Conservation (phyloP, 2,888 invertebrate genomes). For the Latrodectus elegans region DNA sequence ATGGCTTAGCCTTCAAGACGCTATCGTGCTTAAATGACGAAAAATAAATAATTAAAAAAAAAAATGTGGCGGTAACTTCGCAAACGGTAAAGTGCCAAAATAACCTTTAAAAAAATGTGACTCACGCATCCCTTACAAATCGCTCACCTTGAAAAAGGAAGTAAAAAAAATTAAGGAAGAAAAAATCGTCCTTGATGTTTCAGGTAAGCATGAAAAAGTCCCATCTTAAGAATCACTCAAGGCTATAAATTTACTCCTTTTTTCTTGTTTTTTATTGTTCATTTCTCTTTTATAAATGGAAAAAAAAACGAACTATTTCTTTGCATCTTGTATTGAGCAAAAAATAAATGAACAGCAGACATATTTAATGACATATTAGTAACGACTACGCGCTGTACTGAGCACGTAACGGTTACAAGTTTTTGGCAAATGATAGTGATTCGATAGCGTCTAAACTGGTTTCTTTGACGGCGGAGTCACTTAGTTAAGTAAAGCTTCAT, state of each 20-base stretch:
- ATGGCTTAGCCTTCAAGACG: no score
- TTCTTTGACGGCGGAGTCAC: not conserved
- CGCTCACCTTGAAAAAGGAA: constrained; percentile 25
- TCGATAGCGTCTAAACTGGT: not conserved
- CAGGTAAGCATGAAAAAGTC: constrained; percentile 50
- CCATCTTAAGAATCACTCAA: constrained; percentile 40
- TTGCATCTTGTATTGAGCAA: not conserved
- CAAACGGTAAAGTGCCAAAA: constrained; percentile 33
- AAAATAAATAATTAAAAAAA: no score
- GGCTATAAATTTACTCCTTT: constrained; percentile 21
- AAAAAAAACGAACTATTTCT: constrained; percentile 16
- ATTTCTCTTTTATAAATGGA: not conserved
- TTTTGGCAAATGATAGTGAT: not conserved
- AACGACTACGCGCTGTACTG: constrained; percentile 6
- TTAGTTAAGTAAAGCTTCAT: not conserved
- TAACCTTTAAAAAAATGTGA: not conserved
- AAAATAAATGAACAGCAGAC: constrained; percentile 8
- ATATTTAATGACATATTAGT: constrained; percentile 30
- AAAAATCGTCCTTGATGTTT: constrained; percentile 36
- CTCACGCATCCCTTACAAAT: constrained; percentile 24
- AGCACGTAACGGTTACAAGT: constrained; percentile 21
- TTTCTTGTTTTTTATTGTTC: not conserved
- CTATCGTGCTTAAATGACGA: no score
- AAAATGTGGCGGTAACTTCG: not conserved
- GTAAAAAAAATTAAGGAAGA: constrained; percentile 1